These are phyloP conservation scores for Urechis unicinctus DNA, from an alignment of 2,888 invertebrate genomes.

Conservation along the genomic window DNA sequence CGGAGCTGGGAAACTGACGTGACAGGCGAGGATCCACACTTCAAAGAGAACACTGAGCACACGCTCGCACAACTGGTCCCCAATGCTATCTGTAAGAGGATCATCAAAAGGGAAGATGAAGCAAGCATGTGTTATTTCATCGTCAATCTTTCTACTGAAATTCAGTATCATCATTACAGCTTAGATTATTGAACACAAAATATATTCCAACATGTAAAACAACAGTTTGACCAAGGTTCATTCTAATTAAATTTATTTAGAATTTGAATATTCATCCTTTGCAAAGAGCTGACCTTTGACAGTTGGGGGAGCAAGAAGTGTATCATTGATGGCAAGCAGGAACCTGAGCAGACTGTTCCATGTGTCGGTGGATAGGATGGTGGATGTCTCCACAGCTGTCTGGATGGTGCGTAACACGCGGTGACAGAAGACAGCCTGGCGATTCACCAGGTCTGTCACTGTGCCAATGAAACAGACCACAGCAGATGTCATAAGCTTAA, in stretches of 20 bases:
- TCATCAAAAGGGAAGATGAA: too few relatives aligned
- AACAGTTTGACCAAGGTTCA: too few relatives aligned
- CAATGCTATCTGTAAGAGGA: conserved; percentile 69
- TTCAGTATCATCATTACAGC: too few relatives aligned
- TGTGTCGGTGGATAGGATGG: conserved; percentile 72
- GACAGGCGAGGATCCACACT: conserved; percentile 72
- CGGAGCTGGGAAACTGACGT: conserved; percentile 84
- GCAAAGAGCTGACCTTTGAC: conserved; percentile 73
- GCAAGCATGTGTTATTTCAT: too few relatives aligned
- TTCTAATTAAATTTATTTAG: too few relatives aligned
- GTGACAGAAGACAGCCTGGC: conserved; percentile 70
- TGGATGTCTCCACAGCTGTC: conserved; percentile 68
- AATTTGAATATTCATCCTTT: too few relatives aligned
- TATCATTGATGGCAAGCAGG: conserved; percentile 83
- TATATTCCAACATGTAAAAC: too few relatives aligned
- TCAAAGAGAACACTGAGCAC: conserved; percentile 90
- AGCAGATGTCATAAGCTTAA: background rate
- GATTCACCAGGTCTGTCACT: conserved; percentile 62
- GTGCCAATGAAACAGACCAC: background rate
- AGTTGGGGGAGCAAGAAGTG: conserved; percentile 83
- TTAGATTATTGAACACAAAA: too few relatives aligned
- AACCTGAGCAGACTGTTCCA: conserved; percentile 86
- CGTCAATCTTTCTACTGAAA: too few relatives aligned
- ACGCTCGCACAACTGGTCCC: conserved; percentile 87
- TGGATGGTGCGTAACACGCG: conserved; percentile 42